Percentiles rank a stretch among this genome's conserved stretches.
These are phyloP conservation scores for Plebejus melissa DNA, from an alignment of 2,888 invertebrate species.

Conservation along the genomic window DNA sequence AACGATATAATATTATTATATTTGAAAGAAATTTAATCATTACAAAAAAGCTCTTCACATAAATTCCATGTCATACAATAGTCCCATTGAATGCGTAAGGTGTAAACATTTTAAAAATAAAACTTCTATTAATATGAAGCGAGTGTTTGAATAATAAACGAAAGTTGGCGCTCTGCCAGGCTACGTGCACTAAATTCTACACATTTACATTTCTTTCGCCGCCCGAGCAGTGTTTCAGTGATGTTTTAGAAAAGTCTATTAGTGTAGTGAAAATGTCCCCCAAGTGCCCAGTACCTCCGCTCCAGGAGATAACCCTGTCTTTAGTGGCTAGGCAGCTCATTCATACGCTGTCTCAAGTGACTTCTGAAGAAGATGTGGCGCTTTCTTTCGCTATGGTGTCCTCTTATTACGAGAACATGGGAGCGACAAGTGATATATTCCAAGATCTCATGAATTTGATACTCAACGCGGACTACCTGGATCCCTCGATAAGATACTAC, in stretches of 20 bases:
- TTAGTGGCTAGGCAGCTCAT: constrained; percentile 81
- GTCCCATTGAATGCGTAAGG: constrained; percentile 52
- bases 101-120: constrained; percentile 69
- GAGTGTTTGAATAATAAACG: constrained; percentile 69
- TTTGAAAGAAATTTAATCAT: not conserved
- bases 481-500: constrained; percentile 82
- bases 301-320: constrained; percentile 80
- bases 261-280: constrained; percentile 79
- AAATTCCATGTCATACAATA: constrained; percentile 22
- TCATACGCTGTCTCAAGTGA: constrained; percentile 80
- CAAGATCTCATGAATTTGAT: constrained; percentile 83
- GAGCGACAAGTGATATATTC: constrained; percentile 83
- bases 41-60: not conserved
- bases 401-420: constrained; percentile 79
- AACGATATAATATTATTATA: no score
- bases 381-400: constrained; percentile 80
- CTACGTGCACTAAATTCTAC: constrained; percentile 65
- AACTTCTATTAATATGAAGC: constrained; percentile 69
- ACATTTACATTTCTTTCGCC: constrained; percentile 65
- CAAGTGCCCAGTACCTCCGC: constrained; percentile 78
- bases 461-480: constrained; percentile 82
- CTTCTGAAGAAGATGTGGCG: constrained; percentile 78
- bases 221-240: constrained; percentile 44
- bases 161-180: constrained; percentile 64
- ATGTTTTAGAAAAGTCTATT: constrained; percentile 46